Base-by-base conservation (phyloP, 2,888 invertebrate genomes). In the Tyria jacobaeae region DNA sequence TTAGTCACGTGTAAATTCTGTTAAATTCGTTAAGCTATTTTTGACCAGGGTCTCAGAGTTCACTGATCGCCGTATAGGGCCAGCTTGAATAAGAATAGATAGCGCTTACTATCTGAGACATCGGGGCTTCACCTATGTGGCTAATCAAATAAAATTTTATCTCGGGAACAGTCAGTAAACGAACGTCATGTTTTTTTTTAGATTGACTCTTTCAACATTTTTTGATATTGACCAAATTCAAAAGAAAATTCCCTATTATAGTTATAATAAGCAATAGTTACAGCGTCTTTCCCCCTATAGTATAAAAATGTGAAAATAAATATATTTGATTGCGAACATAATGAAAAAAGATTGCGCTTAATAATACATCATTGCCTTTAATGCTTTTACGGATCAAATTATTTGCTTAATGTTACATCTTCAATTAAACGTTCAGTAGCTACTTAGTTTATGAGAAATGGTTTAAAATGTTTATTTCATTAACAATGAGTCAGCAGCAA, bases 11-110 rank as follows among this genome's bases (percentile, higher is more conserved):
- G 87, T 88, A 87, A 89, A 87, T 89, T 89, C 87, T 85, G 88
- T 84, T 81, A 84, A 86, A 88, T 86, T 90, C 82, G 78, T 87
- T 82, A 81, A 80, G 75, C 87, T 90, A 90, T 90, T 90, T 88
- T 77, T 66, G 81, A 84, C 78, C 88, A 89, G 90, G 90, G 90
- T 84, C 84, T 72, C 35, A 47, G 80, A 70, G 90, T 87, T 91
- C 90, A 88, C 72, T 84, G 90, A 67, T 80, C 83, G 73, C 87
- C 86, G 80, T 84, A 78, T 85, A 82, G 76, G 84, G 85, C 72
- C 64, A 68, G 70, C 75, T 66, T 56, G 65, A 61, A 71, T 64
- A 76, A 68, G 63, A 57, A 71, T 62, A 55, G 55, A 62, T 66
- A 75, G 31, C 9, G 54, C 7, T 58, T 55, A 56, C 75, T 75